A percentile compares a stretch with the other conserved stretches of the same genome.
Conservation (phyloP, 53 echinoderm and acorn worm species). For the Stichopus horrens region DNA sequence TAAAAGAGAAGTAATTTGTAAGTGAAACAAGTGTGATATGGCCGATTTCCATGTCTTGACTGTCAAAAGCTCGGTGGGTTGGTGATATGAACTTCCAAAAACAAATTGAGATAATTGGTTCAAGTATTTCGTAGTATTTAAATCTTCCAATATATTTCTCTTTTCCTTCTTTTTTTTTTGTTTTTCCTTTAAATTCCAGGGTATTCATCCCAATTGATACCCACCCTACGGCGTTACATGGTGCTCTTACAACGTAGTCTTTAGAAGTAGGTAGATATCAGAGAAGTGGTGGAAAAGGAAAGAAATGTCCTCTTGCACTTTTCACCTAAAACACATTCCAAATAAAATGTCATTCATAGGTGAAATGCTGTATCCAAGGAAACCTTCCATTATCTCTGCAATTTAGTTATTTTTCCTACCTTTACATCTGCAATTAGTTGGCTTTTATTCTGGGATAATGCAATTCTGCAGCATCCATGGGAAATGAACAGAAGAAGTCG, state of each 20-base stretch:
- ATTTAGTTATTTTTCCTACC: neutral
- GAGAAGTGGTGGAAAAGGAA: too few species aligned
- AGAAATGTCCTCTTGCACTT: neutral
- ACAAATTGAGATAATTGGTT: too few species aligned
- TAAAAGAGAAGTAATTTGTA: too few species aligned
- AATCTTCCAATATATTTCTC: too few species aligned
- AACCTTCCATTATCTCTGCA: neutral
- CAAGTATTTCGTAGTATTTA: too few species aligned
- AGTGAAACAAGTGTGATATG: too few species aligned
- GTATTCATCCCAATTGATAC: conserved; percentile 7
- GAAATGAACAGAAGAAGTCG: too few species aligned
- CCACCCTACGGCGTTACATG: conserved; percentile 31
- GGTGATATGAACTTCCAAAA: too few species aligned
- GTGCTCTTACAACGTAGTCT: conserved; percentile 34
- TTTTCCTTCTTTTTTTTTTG: neutral
- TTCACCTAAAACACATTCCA: neutral
- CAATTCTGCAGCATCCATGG: too few species aligned
- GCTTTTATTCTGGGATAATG: neutral
- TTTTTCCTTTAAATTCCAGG: neutral
- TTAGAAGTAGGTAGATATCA: neutral
- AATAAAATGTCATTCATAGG: neutral
- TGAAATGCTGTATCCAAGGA: neutral
- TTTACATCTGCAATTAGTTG: neutral
- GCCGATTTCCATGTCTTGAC: too few species aligned
- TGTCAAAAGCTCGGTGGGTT: too few species aligned